phyloP scores from a whole-genome alignment of 2,113 vertebrate genomes.

The Numenius arquata region DNA sequence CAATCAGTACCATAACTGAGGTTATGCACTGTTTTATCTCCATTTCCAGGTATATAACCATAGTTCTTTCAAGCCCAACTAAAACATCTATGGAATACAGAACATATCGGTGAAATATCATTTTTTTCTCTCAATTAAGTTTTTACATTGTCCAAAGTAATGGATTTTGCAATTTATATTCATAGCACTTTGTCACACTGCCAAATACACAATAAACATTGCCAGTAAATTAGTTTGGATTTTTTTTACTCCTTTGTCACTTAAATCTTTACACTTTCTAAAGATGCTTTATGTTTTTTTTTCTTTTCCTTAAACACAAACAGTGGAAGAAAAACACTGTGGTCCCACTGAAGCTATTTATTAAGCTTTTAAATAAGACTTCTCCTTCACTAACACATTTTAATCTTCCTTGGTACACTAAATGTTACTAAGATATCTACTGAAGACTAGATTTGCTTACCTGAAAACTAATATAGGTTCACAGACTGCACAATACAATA shows the following conservation, averaged over 20 bases:
- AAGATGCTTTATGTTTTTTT: background rate
- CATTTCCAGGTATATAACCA: background rate
- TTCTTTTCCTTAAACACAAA: background rate
- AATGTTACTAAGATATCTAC: background rate
- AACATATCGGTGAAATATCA: background rate
- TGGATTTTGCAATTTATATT: background rate
- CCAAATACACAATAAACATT: background rate
- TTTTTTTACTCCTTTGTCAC: background rate
- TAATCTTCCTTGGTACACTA: background rate
- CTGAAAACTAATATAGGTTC: background rate
- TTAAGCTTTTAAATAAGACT: background rate
- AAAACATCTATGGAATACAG: background rate
- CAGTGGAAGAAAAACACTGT: background rate
- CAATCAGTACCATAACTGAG: background rate
- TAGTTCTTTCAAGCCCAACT: background rate
- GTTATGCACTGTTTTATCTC: background rate
- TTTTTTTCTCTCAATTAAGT: background rate
- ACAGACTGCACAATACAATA: background rate
- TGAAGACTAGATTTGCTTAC: background rate
- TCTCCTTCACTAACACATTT: background rate
- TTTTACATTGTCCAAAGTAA: background rate
- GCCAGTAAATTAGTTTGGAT: background rate
- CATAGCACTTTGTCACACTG: background rate
- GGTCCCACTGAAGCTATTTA: background rate
- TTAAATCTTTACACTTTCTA: background rate